Conservation (phyloP, 1,140 invertebrate genomes). For the Hyphantria cunea region DNA sequence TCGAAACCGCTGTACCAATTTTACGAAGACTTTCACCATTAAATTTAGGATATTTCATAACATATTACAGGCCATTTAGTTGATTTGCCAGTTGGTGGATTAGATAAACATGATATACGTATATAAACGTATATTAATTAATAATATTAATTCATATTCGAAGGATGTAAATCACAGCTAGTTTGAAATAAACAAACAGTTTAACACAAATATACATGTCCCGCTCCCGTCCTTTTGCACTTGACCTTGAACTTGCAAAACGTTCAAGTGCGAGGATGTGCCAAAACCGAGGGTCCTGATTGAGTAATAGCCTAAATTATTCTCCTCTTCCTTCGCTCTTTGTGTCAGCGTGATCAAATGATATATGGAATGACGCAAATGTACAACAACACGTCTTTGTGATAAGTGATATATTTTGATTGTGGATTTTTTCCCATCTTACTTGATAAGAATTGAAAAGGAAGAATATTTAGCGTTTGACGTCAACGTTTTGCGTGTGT, state of each 20-base stretch:
- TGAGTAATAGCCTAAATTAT: constrained; percentile 19
- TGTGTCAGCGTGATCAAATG: constrained; percentile 24
- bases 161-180: not conserved
- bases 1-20: too few relatives aligned
- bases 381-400: constrained; percentile 11
- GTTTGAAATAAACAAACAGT: not conserved
- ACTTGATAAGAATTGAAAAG: too few relatives aligned
- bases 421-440: not conserved
- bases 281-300: constrained; percentile 28
- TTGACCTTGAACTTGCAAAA: constrained; percentile 22
- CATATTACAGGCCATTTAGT: too few relatives aligned
- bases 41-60: too few relatives aligned
- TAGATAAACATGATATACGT: too few relatives aligned
- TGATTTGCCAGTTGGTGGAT: too few relatives aligned
- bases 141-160: too few relatives aligned
- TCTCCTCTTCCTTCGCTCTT: constrained; percentile 22
- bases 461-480: too few relatives aligned
- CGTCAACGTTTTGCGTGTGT: too few relatives aligned
- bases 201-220: not conserved
- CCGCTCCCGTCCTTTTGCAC: constrained; percentile 8
- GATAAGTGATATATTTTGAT: not conserved
- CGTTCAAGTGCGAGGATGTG: constrained; percentile 27
- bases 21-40: too few relatives aligned
- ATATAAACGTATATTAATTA: too few relatives aligned
- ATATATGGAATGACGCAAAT: constrained; percentile 15